Evolutionary conservation across 2,113 vertebrate species (phyloP).

Genomic region (Pavo muticus): DNA sequence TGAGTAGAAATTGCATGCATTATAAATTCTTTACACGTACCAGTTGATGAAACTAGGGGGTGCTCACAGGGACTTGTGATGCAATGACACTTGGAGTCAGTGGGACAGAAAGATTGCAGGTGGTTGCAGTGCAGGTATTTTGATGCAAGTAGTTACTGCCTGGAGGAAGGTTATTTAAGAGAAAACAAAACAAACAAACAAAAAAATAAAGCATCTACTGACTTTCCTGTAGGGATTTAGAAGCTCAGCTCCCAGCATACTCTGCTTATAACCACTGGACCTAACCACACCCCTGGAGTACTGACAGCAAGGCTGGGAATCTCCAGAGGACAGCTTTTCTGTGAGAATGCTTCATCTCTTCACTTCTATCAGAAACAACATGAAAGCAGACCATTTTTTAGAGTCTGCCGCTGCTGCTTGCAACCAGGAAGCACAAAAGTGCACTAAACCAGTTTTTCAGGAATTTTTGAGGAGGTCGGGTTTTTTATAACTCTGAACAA

Average conservation of each 20-base stretch:
- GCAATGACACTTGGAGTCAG: not conserved
- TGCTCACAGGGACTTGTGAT: not conserved
- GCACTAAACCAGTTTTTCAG: not conserved
- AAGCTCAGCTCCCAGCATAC: not conserved
- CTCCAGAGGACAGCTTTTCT: not conserved
- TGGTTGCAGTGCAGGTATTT: not conserved
- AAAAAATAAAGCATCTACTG: not conserved
- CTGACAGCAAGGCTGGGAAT: not conserved
- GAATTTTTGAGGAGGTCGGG: not conserved
- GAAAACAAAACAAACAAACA: not conserved
- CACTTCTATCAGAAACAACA: not conserved
- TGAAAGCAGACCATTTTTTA: not conserved
- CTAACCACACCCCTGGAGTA: not conserved
- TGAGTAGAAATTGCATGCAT: not conserved
- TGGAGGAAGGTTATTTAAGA: not conserved
- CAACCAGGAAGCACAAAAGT: not conserved
- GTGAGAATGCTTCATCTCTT: not conserved
- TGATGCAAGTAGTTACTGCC: not conserved
- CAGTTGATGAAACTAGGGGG: not conserved
- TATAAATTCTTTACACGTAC: not conserved
- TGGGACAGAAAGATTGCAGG: not conserved
- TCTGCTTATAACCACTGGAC: not conserved
- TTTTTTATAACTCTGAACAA: not conserved
- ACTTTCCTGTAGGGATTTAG: not conserved
- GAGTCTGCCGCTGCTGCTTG: not conserved